phyloP scores from a whole-genome alignment of 2,113 vertebrate genomes.

The Archocentrus centrarchus region DNA sequence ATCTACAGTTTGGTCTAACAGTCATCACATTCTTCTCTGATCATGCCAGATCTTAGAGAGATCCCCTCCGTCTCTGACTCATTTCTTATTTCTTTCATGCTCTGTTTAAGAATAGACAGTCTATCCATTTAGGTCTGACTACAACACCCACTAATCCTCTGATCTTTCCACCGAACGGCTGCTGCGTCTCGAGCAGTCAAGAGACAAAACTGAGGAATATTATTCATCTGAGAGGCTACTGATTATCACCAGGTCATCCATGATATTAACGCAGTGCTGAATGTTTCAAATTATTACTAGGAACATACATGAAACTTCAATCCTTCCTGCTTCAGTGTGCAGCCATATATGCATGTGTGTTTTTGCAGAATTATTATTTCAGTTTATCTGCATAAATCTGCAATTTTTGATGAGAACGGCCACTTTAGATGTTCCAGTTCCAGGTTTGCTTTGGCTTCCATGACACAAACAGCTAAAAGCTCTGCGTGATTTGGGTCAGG shows the following conservation, averaged over 20 bases:
- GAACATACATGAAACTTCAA: background rate
- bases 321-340: background rate
- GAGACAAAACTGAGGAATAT: constrained; percentile 3
- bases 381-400: background rate
- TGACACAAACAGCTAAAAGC: background rate
- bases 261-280: background rate
- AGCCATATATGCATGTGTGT: background rate
- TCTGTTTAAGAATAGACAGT: constrained; percentile 58
- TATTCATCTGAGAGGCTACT: constrained; percentile 13
- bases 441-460: background rate
- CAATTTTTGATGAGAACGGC: background rate
- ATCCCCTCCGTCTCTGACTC: constrained; percentile 22
- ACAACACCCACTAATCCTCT: constrained; percentile 66
- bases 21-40: background rate
- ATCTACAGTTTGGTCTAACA: background rate
- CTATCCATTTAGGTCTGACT: constrained; percentile 67
- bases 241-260: background rate
- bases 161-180: constrained; percentile 60
- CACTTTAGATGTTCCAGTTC: background rate
- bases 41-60: background rate
- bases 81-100: constrained; percentile 29
- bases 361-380: constrained; percentile 3
- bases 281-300: background rate
- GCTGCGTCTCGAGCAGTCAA: constrained; percentile 8
- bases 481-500: background rate